phyloP scores from a whole-genome alignment of 1,140 invertebrate genomes.

The Spodoptera frugiperda region DNA sequence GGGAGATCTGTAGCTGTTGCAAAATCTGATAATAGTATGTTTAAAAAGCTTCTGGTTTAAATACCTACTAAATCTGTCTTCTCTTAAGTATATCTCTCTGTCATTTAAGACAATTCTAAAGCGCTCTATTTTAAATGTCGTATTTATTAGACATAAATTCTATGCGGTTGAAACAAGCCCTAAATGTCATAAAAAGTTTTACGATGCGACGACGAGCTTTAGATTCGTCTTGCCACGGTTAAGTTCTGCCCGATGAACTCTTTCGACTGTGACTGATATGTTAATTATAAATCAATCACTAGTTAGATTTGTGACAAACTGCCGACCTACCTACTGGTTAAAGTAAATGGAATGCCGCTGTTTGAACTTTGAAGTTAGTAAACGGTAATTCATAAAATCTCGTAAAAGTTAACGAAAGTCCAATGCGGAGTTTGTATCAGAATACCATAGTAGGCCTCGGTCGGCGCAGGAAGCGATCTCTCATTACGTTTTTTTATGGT shows the following conservation, averaged over 20 bases:
- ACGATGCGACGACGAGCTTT: background rate
- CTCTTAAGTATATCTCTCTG: background rate
- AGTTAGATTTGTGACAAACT: background rate
- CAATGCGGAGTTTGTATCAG: slow-evolving; percentile 38
- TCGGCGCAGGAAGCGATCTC: slow-evolving; percentile 82
- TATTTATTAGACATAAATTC: background rate
- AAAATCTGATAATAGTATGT: background rate
- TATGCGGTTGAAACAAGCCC: background rate
- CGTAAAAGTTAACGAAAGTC: slow-evolving; percentile 35
- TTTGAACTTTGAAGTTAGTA: background rate
- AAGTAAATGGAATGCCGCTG: too few relatives aligned
- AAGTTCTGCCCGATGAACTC: background rate
- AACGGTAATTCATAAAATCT: slow-evolving; percentile 16
- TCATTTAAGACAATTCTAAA: background rate
- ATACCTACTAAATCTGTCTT: background rate
- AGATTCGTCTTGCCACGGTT: slow-evolving; percentile 8
- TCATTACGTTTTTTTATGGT: slow-evolving; percentile 84
- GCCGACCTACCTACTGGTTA: too few relatives aligned
- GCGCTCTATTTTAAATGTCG: background rate
- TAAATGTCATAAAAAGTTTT: slow-evolving; percentile 21
- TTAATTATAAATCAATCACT: background rate
- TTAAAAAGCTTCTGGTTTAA: background rate
- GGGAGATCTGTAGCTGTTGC: background rate
- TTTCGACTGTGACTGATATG: background rate
- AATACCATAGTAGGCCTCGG: slow-evolving; percentile 51